A percentile compares a stretch with the other conserved stretches of the same genome.
Evolutionary conservation across 2,797 vertebrate genomes (phyloP).

Genomic region (Argya squamiceps): DNA sequence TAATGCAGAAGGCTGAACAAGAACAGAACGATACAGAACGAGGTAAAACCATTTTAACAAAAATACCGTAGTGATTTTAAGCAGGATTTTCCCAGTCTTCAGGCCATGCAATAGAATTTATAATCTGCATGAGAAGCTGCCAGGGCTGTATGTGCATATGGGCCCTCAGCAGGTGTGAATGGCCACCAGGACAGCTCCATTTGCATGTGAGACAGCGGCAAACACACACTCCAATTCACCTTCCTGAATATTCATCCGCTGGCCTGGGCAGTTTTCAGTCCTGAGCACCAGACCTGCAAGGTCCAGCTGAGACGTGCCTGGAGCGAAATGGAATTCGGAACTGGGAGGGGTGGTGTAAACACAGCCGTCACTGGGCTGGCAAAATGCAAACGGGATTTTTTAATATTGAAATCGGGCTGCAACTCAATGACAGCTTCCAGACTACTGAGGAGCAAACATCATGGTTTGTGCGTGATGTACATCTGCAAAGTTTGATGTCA

Average conservation of each 20-base stretch:
- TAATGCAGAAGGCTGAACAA: background rate
- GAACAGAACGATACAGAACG: background rate
- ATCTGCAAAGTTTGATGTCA: background rate
- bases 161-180: conserved; percentile 7
- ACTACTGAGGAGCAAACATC: background rate
- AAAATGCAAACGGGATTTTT: background rate
- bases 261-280: background rate
- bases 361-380: background rate
- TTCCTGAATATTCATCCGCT: background rate
- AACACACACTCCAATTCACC: background rate
- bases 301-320: background rate
- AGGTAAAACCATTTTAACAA: background rate
- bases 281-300: background rate
- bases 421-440: background rate
- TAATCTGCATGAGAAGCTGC: background rate
- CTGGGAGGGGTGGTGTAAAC: background rate
- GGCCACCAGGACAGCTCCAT: background rate
- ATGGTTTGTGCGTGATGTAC: background rate
- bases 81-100: background rate
- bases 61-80: background rate
- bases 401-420: background rate
- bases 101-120: background rate
- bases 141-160: background rate
- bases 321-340: background rate
- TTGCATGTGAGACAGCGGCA: background rate